Conservation (phyloP, 2,888 invertebrate genomes). For the Pimpla rufipes region DNA sequence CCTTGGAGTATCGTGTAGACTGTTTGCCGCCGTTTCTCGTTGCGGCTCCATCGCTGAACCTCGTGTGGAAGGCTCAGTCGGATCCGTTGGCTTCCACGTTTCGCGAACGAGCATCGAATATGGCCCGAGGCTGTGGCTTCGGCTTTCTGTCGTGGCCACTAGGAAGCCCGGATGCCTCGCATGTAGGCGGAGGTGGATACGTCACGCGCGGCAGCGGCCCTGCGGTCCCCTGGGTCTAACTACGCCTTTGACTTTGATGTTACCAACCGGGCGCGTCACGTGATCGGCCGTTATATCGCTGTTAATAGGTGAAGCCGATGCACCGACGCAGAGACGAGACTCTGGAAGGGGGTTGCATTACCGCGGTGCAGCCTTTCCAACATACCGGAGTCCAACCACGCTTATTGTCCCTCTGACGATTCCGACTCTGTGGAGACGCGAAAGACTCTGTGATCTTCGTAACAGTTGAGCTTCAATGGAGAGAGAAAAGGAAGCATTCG, state of each 20-base stretch:
- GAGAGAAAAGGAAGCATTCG: neutral
- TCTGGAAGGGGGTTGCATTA: constrained; percentile 49
- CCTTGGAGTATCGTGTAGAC: constrained; percentile 31
- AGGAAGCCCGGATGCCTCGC: constrained; percentile 45
- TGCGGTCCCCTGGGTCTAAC: constrained; percentile 81
- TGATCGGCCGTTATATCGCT: constrained; percentile 76
- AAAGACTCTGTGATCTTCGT: neutral
- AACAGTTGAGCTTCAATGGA: neutral
- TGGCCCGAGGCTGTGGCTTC: constrained; percentile 62
- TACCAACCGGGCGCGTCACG: constrained; percentile 78
- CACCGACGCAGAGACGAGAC: constrained; percentile 38
- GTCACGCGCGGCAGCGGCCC: constrained; percentile 46
- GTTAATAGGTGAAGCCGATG: constrained; percentile 73
- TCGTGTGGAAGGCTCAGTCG: constrained; percentile 36
- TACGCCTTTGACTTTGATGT: constrained; percentile 85
- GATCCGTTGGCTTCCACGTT: constrained; percentile 45
- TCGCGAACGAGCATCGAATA: constrained; percentile 54
- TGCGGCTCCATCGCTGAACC: constrained; percentile 49
- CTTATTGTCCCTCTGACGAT: constrained; percentile 5
- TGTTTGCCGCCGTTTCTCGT: constrained; percentile 27
- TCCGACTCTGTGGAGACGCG: neutral
- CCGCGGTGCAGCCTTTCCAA: constrained; percentile 9
- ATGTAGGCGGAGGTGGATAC: constrained; percentile 53
- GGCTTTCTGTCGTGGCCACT: constrained; percentile 22
- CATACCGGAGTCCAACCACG: neutral